Conservation (phyloP, 1,140 invertebrate species). For the Druon quercuslanigerum region DNA sequence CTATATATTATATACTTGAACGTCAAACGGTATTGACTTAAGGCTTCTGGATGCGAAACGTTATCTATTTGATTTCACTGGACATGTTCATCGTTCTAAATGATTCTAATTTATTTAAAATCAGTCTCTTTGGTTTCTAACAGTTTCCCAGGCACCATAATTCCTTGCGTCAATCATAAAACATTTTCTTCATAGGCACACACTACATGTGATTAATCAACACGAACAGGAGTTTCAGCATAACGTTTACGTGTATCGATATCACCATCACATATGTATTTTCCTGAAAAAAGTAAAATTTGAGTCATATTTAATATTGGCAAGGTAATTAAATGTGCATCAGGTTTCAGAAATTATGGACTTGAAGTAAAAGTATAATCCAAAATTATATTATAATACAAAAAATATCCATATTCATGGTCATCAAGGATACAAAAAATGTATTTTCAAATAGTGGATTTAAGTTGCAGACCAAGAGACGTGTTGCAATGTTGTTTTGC, state of each 20-base stretch:
- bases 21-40: slow-evolving; percentile 15
- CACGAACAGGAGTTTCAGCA: slow-evolving; percentile 68
- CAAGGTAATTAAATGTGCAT: slow-evolving; percentile 36
- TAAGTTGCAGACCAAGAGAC: too few species aligned
- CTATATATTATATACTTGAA: slow-evolving; percentile 23
- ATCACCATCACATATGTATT: slow-evolving; percentile 93
- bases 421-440: too few species aligned
- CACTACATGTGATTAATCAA: slow-evolving; percentile 69
- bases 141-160: not conserved
- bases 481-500: too few species aligned
- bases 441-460: too few species aligned
- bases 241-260: slow-evolving; percentile 74
- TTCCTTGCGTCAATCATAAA: slow-evolving; percentile 4
- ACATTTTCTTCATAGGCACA: slow-evolving; percentile 46
- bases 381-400: too few species aligned
- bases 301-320: slow-evolving; percentile 28
- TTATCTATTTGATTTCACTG: not conserved
- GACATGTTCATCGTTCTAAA: not conserved
- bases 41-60: slow-evolving; percentile 15
- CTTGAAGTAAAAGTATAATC: too few species aligned
- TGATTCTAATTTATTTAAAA: slow-evolving; percentile 9
- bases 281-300: slow-evolving; percentile 75
- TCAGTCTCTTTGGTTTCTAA: slow-evolving; percentile 27
- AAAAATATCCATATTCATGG: too few species aligned
- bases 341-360: too few species aligned